phyloP scores from a whole-genome alignment of 2,797 vertebrate species.

The Pseudopleuronectes americanus region DNA sequence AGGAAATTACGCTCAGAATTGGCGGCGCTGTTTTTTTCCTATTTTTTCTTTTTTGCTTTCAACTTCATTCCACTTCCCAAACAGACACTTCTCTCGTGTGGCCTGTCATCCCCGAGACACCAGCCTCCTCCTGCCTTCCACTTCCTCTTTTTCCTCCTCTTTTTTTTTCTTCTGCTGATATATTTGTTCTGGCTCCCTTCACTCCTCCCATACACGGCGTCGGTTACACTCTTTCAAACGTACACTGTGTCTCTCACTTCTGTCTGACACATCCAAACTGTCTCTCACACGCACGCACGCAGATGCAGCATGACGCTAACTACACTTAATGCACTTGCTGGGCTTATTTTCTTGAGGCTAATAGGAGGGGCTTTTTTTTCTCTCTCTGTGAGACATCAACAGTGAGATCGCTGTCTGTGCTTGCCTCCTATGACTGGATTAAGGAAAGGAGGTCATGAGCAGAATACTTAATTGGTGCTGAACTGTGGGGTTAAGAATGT shows the following conservation, averaged over 20 bases:
- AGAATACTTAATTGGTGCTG: slow-evolving; percentile 45
- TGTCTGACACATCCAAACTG: slow-evolving; percentile 37
- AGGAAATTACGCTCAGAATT: slow-evolving; percentile 85
- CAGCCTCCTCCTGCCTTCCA: slow-evolving; percentile 50
- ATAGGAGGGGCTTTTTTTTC: slow-evolving; percentile 6
- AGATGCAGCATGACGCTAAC: slow-evolving; percentile 44
- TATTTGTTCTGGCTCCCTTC: slow-evolving; percentile 70
- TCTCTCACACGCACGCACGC: slow-evolving; percentile 36
- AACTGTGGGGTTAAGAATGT: slow-evolving; percentile 23
- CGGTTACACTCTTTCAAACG: slow-evolving; percentile 21
- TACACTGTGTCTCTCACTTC: slow-evolving; percentile 29
- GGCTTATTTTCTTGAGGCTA: slow-evolving; percentile 48
- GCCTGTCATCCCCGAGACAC: slow-evolving; percentile 72
- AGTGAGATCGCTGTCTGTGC: slow-evolving; percentile 43
- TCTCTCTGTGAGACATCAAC: slow-evolving; percentile 38
- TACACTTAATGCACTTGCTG: slow-evolving; percentile 48
- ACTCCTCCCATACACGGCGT: slow-evolving; percentile 27
- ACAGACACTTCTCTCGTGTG: slow-evolving; percentile 65
- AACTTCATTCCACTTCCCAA: slow-evolving; percentile 80
- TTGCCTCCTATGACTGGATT: slow-evolving; percentile 50
- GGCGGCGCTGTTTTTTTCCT: slow-evolving; percentile 54
- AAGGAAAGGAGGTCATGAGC: slow-evolving; percentile 31
- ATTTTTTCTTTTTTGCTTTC: slow-evolving; percentile 58
- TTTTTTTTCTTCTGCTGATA: slow-evolving; percentile 41
- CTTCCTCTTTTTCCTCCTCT: slow-evolving; percentile 44